A percentile compares a stretch with the other conserved stretches of the same genome.
Conservation (phyloP, 2,113 vertebrate species). For the Clarias batrachus region DNA sequence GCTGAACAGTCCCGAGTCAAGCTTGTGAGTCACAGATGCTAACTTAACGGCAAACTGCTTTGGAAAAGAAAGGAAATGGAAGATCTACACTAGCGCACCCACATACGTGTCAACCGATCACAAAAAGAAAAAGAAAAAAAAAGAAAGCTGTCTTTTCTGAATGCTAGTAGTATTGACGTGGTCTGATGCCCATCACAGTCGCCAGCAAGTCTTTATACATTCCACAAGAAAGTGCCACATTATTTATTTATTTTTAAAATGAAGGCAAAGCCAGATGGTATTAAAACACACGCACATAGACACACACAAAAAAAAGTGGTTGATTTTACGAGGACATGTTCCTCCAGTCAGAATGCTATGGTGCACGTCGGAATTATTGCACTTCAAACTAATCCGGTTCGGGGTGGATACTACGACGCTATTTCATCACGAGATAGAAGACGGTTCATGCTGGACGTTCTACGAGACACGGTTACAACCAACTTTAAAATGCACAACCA, state of each 20-base stretch:
- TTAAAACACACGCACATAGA: slow-evolving; percentile 50
- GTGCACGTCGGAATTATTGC: slow-evolving; percentile 74
- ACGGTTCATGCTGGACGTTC: slow-evolving; percentile 65
- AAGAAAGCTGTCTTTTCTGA: slow-evolving; percentile 52
- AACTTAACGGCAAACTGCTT: slow-evolving; percentile 1
- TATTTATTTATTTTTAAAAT: slow-evolving; percentile 23
- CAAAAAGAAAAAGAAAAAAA: slow-evolving; percentile 17
- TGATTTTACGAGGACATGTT: slow-evolving; percentile 17
- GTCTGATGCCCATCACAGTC: slow-evolving; percentile 71
- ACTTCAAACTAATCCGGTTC: slow-evolving; percentile 72
- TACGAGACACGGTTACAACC: slow-evolving; percentile 45
- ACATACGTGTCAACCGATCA: neutral
- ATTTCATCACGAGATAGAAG: slow-evolving; percentile 58
- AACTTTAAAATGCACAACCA: slow-evolving; percentile 40
- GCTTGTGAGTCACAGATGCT: slow-evolving; percentile 27
- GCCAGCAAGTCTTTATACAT: slow-evolving; percentile 69
- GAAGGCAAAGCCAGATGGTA: slow-evolving; percentile 68
- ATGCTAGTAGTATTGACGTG: slow-evolving; percentile 66
- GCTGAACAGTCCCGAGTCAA: slow-evolving; percentile 22
- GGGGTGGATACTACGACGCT: slow-evolving; percentile 63
- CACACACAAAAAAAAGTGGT: neutral
- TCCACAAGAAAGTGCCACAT: slow-evolving; percentile 66
- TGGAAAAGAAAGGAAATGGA: slow-evolving; percentile 28
- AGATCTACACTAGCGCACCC: slow-evolving; percentile 8
- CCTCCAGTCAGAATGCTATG: slow-evolving; percentile 68